Percentiles rank a stretch among this genome's conserved stretches.
phyloP scores from a whole-genome alignment of 2,888 invertebrate species.

The Drosophila quinaria region DNA sequence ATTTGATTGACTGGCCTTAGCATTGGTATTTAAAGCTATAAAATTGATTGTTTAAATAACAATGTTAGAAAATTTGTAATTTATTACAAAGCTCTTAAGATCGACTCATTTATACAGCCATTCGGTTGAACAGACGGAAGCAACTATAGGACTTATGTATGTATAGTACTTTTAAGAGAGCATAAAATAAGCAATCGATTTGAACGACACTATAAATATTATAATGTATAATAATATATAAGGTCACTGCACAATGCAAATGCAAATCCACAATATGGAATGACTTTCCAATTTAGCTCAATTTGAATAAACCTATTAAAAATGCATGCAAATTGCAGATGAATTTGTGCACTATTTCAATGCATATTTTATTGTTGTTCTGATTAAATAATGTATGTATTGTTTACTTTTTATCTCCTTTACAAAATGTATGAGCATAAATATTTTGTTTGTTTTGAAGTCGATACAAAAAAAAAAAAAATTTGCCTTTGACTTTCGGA shows the following conservation, averaged over 20 bases:
- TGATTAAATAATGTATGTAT: too few species aligned
- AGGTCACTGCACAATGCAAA: slow-evolving; percentile 17
- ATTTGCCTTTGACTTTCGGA: background rate
- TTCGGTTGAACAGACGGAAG: too few species aligned
- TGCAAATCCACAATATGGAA: background rate
- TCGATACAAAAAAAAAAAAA: background rate
- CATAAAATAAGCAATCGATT: background rate
- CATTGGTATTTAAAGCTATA: background rate
- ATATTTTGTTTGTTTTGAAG: background rate
- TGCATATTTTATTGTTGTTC: background rate
- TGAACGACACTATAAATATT: slow-evolving; percentile 31
- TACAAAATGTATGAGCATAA: background rate
- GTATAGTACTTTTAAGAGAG: too few species aligned
- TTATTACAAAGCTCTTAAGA: too few species aligned
- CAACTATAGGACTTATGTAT: too few species aligned
- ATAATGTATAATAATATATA: slow-evolving; percentile 35
- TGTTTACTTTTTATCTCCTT: background rate
- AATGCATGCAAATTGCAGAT: background rate
- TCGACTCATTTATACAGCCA: too few species aligned
- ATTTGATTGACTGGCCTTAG: background rate
- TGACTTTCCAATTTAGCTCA: background rate
- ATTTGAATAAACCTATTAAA: slow-evolving; percentile 3
- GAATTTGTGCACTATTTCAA: background rate
- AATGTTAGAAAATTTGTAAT: background rate
- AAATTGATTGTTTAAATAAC: too few species aligned